Evolutionary conservation across 2,113 vertebrate species (phyloP), one percentile per base, ranked within the genome.

Genomic region (Sinocyclocheilus anophthalmus): DNA sequence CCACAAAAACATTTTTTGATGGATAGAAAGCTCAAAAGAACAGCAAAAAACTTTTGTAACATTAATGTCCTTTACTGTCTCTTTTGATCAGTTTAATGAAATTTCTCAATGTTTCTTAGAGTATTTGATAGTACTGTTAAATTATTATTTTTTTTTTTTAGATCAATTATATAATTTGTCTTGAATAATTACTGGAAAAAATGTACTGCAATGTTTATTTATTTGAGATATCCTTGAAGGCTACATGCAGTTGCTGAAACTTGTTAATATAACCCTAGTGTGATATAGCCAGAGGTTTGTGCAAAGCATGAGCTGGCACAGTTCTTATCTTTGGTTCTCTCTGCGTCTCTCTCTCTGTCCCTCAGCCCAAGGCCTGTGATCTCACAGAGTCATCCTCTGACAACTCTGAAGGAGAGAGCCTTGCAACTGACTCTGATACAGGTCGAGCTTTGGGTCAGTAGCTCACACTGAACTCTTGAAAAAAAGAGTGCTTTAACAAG

Each of bases 341-440:
- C 59, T 72, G 1, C 13, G 63, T 67, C 81, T 8, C 67, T 78
- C n/a, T 81, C 85, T 30, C 77, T 50, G 86, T 88, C 82, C 83
- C 79, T 67, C 50, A 82, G 70, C 73, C 76, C 90, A 89, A 85
- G 88, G 88, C 81, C 87, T 69, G 77, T 73, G 87, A 88, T 83
- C 79, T 72, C 69, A 61, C 11, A 50, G 42, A 45, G 45, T 57
- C 45, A 83, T 86, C n/a, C 75, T 81, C 59, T 26, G 72, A 72
- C 79, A 79, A 55, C 76, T 88, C 63, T 80, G 85, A 72, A 85
- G 80, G 81, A 83, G 83, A 77, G 63, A 55, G 53, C 75, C 69
- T 67, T 85, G 81, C 65, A 69, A 33, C 77, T 82, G 78, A 88
- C 77, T 76, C 33, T 22, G 26, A 86, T 55, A 39, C 9, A 45